phyloP scores from a whole-genome alignment of 1,140 invertebrate species.

The Patella vulgata region DNA sequence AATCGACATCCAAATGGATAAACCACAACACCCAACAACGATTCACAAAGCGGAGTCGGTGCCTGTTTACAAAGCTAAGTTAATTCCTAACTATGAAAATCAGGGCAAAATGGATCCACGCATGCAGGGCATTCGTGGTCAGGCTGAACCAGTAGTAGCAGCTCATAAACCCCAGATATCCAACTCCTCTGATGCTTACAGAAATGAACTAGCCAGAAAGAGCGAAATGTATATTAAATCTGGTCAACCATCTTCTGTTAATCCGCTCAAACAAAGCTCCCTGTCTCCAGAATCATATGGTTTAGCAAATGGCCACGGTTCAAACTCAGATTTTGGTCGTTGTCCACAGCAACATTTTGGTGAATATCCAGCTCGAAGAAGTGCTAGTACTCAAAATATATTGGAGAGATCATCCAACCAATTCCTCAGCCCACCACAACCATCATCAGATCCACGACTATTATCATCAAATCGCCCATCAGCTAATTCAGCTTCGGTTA shows the following conservation, averaged over 20 bases:
- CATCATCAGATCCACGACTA: conserved; percentile 12
- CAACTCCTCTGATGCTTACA: conserved; percentile 14
- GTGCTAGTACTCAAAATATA: conserved; percentile 22
- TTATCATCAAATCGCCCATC: conserved; percentile 1
- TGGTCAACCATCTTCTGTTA: neutral
- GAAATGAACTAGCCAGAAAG: conserved; percentile 33
- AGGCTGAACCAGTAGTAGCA: conserved; percentile 22
- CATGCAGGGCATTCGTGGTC: conserved; percentile 17
- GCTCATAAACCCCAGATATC: conserved; percentile 1
- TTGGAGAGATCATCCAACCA: conserved; percentile 7
- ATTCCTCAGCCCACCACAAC: too few species aligned
- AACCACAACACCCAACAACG: neutral
- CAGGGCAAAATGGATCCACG: conserved; percentile 38
- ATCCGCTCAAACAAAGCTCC: neutral
- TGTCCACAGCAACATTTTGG: conserved; percentile 10
- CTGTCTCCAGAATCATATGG: neutral
- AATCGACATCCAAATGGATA: conserved; percentile 27
- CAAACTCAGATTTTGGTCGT: conserved; percentile 3
- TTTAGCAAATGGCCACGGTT: neutral
- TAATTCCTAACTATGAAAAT: conserved; percentile 47
- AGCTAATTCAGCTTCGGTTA: conserved; percentile 25
- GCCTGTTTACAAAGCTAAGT: conserved; percentile 43
- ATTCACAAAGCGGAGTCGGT: conserved; percentile 35
- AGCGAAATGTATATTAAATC: conserved; percentile 31
- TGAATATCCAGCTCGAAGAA: conserved; percentile 8